phyloP scores from a whole-genome alignment of 2,888 invertebrate genomes.

The Dysmachus trigonus region DNA sequence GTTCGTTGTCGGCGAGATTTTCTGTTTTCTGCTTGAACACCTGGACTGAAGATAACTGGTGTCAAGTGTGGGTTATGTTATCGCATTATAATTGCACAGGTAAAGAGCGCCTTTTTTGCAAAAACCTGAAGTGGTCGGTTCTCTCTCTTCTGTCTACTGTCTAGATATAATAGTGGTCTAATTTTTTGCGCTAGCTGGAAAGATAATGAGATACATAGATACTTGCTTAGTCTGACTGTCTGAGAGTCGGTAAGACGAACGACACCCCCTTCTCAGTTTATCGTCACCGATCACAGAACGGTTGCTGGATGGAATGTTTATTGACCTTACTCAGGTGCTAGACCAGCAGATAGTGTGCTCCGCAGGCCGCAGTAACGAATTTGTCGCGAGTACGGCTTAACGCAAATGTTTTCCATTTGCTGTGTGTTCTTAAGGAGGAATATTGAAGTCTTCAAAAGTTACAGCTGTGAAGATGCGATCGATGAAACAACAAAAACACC shows the following conservation, averaged over 20 bases:
- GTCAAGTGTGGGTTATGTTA: neutral
- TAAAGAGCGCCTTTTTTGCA: neutral
- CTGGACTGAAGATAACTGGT: neutral
- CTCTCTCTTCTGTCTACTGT: neutral
- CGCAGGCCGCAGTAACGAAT: constrained; percentile 18
- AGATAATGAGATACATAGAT: neutral
- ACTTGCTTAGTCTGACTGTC: neutral
- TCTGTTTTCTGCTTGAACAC: neutral
- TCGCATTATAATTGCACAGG: neutral
- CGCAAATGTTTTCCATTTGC: constrained; percentile 14
- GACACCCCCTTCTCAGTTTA: neutral
- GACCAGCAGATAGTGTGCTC: neutral
- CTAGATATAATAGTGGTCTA: neutral
- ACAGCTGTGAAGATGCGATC: neutral
- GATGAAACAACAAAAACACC: no score
- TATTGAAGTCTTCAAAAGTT: neutral
- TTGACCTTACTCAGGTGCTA: constrained; percentile 2
- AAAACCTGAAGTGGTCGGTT: neutral
- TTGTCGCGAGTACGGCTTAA: neutral
- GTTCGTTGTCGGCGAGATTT: neutral
- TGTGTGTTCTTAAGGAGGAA: neutral
- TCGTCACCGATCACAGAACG: neutral
- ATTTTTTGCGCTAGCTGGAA: neutral
- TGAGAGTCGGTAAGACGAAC: no score
- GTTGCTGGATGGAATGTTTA: neutral